Evolutionary conservation across 1,140 invertebrate genomes (phyloP).

Genomic region (Bursaphelenchus mucronatus): DNA sequence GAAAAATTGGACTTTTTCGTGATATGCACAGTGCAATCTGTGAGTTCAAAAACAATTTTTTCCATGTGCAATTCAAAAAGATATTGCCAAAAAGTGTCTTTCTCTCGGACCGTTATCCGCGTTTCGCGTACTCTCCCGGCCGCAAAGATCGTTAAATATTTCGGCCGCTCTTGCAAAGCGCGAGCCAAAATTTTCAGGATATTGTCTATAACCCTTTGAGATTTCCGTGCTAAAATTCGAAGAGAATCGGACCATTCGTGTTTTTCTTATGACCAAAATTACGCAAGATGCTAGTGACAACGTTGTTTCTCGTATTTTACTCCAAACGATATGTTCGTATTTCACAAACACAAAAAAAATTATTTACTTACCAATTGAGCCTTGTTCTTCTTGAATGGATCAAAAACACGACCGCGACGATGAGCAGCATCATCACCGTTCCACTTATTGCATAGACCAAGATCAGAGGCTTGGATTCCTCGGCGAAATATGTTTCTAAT

Average conservation of each 20-base stretch:
- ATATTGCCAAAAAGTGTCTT: no score
- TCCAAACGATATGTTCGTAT: no score
- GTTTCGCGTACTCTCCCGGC: neutral
- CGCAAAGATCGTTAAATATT: neutral
- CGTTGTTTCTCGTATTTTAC: no score
- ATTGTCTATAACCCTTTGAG: neutral
- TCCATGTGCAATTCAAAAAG: no score
- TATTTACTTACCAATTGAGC: conserved; percentile 38
- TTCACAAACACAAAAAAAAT: conserved; percentile 8
- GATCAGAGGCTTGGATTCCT: conserved; percentile 20
- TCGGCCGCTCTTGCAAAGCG: neutral
- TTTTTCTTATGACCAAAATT: no score
- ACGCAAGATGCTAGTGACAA: no score
- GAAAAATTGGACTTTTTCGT: no score
- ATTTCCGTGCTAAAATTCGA: neutral
- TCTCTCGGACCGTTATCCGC: no score
- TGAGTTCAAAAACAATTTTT: no score
- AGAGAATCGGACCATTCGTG: conserved; percentile 5
- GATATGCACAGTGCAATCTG: no score
- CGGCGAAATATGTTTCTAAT: conserved; percentile 9
- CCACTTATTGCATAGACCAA: conserved; percentile 30
- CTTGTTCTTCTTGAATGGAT: conserved; percentile 33
- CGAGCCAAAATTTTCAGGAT: neutral
- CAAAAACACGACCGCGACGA: conserved; percentile 30
- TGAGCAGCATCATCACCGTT: conserved; percentile 27